phyloP scores from a whole-genome alignment of 1,140 invertebrate species.

The Aphelinus atriplicis region DNA sequence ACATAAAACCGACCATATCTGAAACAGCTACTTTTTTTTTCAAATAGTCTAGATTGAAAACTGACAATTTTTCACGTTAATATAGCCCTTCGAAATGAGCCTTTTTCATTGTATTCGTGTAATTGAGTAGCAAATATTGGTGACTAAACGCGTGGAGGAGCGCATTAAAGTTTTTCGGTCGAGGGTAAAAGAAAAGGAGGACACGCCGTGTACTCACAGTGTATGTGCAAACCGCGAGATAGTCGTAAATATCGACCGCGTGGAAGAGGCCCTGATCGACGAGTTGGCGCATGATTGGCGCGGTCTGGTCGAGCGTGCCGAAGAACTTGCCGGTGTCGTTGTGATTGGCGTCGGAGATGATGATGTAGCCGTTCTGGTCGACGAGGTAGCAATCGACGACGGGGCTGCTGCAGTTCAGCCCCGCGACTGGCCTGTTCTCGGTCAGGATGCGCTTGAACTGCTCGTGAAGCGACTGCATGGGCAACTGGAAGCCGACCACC shows the following conservation, averaged over 20 bases:
- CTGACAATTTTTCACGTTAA: no score
- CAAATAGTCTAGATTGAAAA: no score
- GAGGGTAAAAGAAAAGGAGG: not conserved
- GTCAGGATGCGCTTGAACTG: slow-evolving; percentile 75
- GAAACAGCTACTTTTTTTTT: no score
- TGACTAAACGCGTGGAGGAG: no score
- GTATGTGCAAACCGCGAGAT: slow-evolving; percentile 80
- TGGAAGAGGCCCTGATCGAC: slow-evolving; percentile 79
- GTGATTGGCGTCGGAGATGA: slow-evolving; percentile 76
- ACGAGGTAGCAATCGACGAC: slow-evolving; percentile 84
- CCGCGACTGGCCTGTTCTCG: slow-evolving; percentile 49
- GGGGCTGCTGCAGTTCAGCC: slow-evolving; percentile 65
- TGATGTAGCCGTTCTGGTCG: slow-evolving; percentile 90
- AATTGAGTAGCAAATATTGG: no score
- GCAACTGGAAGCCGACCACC: slow-evolving; percentile 87
- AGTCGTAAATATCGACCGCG: slow-evolving; percentile 83
- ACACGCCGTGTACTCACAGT: slow-evolving; percentile 48
- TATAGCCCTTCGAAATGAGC: no score
- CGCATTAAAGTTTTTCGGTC: no score
- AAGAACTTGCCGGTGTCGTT: slow-evolving; percentile 85
- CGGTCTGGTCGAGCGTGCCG: slow-evolving; percentile 76
- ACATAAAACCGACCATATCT: no score
- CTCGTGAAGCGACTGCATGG: slow-evolving; percentile 72
- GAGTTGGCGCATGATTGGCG: slow-evolving; percentile 81
- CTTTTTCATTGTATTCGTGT: no score